Percentiles rank a stretch among this genome's conserved stretches.
phyloP scores from a whole-genome alignment of 2,797 vertebrate genomes.

The Podarcis siculus region DNA sequence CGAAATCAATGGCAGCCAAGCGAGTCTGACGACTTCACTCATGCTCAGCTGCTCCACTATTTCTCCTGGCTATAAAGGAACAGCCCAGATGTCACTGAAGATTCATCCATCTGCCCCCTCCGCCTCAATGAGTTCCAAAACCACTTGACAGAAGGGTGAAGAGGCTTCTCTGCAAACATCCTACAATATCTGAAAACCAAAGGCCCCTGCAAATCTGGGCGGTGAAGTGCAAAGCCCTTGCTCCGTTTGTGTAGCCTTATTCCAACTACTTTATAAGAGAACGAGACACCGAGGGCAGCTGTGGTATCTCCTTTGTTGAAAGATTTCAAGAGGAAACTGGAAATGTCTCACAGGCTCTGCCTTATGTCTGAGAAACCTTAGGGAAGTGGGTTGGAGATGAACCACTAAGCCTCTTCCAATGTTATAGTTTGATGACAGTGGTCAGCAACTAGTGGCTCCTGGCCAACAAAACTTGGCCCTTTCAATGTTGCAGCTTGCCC shows the following conservation, averaged over 20 bases:
- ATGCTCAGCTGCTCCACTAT: neutral
- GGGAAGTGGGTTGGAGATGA: neutral
- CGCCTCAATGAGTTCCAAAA: neutral
- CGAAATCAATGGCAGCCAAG: constrained; percentile 26
- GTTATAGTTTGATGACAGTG: neutral
- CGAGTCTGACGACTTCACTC: neutral
- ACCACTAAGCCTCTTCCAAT: neutral
- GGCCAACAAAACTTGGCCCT: neutral
- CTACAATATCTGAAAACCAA: neutral
- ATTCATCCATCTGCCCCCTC: neutral
- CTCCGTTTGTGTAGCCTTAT: neutral
- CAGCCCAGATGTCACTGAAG: constrained; percentile 6
- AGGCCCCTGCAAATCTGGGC: neutral
- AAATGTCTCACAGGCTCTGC: neutral
- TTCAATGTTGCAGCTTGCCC: neutral
- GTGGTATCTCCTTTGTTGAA: neutral
- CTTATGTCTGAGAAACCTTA: neutral
- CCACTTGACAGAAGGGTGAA: neutral
- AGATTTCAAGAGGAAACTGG: neutral
- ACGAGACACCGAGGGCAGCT: neutral
- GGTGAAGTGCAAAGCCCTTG: neutral
- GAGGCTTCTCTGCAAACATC: neutral
- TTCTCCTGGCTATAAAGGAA: constrained; percentile 26
- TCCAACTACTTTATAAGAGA: neutral
- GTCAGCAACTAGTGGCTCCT: neutral